Base-by-base conservation (phyloP, 2,113 vertebrate genomes). In the Uria lomvia region DNA sequence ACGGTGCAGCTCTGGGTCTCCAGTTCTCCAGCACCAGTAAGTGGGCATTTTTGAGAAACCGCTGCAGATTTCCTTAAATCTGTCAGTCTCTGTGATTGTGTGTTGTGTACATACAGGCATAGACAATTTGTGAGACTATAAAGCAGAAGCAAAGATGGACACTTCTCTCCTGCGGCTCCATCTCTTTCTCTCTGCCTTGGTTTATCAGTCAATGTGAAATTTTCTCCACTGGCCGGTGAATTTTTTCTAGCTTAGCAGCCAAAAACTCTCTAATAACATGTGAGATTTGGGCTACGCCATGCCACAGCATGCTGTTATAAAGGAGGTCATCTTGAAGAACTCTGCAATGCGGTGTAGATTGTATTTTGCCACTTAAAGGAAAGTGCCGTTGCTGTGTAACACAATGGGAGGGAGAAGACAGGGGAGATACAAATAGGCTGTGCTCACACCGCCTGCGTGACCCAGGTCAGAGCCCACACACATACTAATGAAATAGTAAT, bases 381-480 rank as follows among this genome's bases (percentile, higher is more conserved):
- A 72, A 92, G 53, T 72, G 36, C 76, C 85, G 34, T 58, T 7
- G 9, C 62, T 85, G 40, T 66, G 15, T 58, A 89, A 91, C 84
- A 73, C 83, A 55, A 72, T 14, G 32, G 47, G 50, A 92, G 32
- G 26, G 56, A 78, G 52, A 89, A 84, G 55, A 49, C 2, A 5
- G 62, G n/a, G 45, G 40, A 83, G 65, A 77, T 34, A 81, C n/a
- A 88, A 89, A 78, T 30, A 72, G 56, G 18, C 49, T 95, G 52
- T 26, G 62, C 65, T 94, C 88, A 59, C 5, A 21, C 27, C 77
- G 76, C 20, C 55, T 84, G 24, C 3, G 1, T 92, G 92, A 95
- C 89, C 90, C 59, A 55, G 82, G 86, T 92, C 88, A 95, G 67
- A 89, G 92, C 53, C 83, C 94, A 90, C 82, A 92, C 95, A 94